A percentile compares a stretch with the other conserved stretches of the same genome.
These are phyloP conservation scores for Cotesia chilonis DNA, from an alignment of 1,140 invertebrate species.

Conservation along the genomic window DNA sequence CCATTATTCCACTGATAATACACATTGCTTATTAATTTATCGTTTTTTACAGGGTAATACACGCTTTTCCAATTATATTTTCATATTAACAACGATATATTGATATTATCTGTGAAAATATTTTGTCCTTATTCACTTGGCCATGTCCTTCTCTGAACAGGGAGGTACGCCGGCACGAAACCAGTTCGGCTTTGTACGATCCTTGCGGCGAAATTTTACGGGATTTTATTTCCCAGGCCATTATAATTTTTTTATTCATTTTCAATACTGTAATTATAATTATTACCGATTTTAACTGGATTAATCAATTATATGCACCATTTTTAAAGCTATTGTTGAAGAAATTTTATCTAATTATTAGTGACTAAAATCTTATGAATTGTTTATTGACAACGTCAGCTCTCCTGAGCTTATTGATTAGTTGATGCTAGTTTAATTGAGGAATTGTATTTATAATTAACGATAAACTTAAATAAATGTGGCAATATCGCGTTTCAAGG, in stretches of 20 bases:
- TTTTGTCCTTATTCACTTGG: constrained; percentile 20
- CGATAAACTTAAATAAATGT: background rate
- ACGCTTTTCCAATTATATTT: background rate
- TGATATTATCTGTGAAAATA: background rate
- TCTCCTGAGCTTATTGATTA: too few species aligned
- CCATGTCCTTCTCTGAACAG: constrained; percentile 24
- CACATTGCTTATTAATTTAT: constrained; percentile 9
- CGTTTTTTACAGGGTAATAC: constrained; percentile 13
- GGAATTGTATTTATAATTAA: background rate
- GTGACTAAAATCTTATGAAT: too few species aligned
- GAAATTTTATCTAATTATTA: too few species aligned
- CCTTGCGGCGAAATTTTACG: constrained; percentile 26
- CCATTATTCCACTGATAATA: background rate
- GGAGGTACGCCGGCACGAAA: constrained; percentile 36
- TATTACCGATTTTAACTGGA: background rate
- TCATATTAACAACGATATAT: background rate
- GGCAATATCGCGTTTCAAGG: background rate
- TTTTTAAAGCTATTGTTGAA: too few species aligned
- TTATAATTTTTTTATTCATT: background rate
- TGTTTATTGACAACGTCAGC: background rate
- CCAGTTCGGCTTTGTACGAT: constrained; percentile 31
- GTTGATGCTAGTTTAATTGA: too few species aligned
- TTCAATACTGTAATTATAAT: constrained; percentile 3
- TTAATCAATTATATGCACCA: too few species aligned
- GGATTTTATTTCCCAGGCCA: constrained; percentile 13